phyloP scores from a whole-genome alignment of 2,797 vertebrate genomes.

The Remorina albescens region DNA sequence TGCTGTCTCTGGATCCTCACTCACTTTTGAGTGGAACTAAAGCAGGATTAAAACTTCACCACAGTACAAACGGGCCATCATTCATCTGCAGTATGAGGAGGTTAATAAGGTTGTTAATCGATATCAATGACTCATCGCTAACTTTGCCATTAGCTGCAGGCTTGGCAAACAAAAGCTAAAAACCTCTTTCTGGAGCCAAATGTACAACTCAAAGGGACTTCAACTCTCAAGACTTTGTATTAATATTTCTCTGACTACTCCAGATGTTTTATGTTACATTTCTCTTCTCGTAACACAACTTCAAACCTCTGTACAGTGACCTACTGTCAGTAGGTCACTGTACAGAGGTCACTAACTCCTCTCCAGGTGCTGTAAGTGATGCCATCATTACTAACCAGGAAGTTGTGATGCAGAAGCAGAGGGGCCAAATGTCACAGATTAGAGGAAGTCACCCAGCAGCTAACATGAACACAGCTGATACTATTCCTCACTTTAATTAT shows the following conservation, averaged over 20 bases:
- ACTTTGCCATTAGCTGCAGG: background rate
- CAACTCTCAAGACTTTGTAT: background rate
- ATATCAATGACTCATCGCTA: background rate
- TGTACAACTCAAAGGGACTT: background rate
- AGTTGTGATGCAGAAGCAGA: background rate
- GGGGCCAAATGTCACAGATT: background rate
- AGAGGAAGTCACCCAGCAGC: background rate
- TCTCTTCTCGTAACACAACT: background rate
- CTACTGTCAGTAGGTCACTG: background rate
- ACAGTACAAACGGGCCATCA: background rate
- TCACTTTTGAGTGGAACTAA: background rate
- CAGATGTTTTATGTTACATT: background rate
- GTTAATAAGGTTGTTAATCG: slow-evolving; percentile 12
- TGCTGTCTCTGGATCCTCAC: background rate
- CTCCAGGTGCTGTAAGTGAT: too few species aligned
- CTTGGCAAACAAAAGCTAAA: background rate
- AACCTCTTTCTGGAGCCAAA: slow-evolving; percentile 5
- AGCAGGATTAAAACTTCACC: background rate
- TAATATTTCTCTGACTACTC: background rate
- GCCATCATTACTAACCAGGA: slow-evolving; percentile 53
- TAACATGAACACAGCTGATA: background rate
- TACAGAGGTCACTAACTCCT: too few species aligned
- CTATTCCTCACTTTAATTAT: slow-evolving; percentile 8
- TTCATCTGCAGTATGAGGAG: background rate
- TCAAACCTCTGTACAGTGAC: too few species aligned